Base-by-base conservation (phyloP, 2,113 vertebrate species). In the Atractosteus spatula region DNA sequence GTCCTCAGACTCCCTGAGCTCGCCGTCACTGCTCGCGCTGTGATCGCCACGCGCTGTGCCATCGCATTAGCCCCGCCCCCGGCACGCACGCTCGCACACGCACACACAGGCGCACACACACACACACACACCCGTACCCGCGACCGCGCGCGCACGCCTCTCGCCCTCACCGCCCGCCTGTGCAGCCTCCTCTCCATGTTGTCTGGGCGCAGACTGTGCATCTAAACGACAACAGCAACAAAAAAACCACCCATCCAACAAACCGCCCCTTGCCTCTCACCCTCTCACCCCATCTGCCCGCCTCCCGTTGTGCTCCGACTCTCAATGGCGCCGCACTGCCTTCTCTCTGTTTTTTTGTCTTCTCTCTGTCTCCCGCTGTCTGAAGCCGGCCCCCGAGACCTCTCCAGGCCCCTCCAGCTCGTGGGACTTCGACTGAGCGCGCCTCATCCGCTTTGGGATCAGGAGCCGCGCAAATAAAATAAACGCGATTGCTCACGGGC, bases 1-100 rank as follows among this genome's bases (percentile, higher is more conserved):
- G 87, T 92, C 91, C 62, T 95, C 94, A 80, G 96, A 97, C 93
- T 97, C 96, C 91, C 89, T 98, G 93, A 97, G 92, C 86, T 97
- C 96, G 77, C 94, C 96, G 84, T 98, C 96, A 69, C 94, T 98
- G 85, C 94, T 98, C 68, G 96, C 96, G 73, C 94, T 98, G 89
- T 98, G 92, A 97, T 83, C 88, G 83, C 69, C 67, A 47, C 66
- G 8, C 67, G n/a, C 67, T 57, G 55, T 57, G 69, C 56, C 66
- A 71, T 4, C 72, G 54, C 70, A 16, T 12, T 45, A 63, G 8
- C 10, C 41, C 11, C 11, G 16, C 45, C 66, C 45, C 59, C 12
- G 44, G 69, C 62, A 63, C 61, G 63, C 74, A 71, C 17, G 44
- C 71, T 62, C 64, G 12, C 56, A 7, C 17, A 42, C 55, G 10